A percentile compares a stretch with the other conserved stretches of the same genome.
phyloP scores from a whole-genome alignment of 1,140 invertebrate genomes.

The Leptopilina clavipes region DNA sequence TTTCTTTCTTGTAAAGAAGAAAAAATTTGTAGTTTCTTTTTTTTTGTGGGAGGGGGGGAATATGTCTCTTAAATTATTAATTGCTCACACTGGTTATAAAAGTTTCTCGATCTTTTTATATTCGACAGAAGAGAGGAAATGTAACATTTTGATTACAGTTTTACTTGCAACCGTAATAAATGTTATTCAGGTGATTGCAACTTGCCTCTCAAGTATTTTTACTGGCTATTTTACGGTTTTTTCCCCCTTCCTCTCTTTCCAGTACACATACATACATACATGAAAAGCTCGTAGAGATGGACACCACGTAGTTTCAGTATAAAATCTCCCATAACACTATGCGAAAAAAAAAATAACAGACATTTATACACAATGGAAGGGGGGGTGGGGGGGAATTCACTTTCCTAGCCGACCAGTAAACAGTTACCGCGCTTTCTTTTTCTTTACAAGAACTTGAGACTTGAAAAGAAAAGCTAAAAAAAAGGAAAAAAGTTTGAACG shows the following conservation, averaged over 20 bases:
- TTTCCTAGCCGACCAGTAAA: slow-evolving; percentile 12
- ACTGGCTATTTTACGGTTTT: slow-evolving; percentile 18
- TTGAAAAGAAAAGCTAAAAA: slow-evolving; percentile 1
- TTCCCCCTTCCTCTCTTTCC: background rate
- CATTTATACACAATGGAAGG: background rate
- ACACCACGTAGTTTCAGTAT: background rate
- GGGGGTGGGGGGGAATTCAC: background rate
- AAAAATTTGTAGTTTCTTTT: no score
- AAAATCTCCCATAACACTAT: slow-evolving; percentile 29
- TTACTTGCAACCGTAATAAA: background rate
- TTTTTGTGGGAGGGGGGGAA: no score
- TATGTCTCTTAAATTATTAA: no score
- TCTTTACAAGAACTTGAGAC: background rate
- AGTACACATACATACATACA: background rate
- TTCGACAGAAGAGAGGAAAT: background rate
- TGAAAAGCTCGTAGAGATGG: background rate
- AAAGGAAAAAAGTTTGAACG: slow-evolving; percentile 11
- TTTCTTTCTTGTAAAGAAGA: no score
- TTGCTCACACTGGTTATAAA: no score
- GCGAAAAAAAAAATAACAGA: background rate
- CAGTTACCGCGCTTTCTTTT: slow-evolving; percentile 16
- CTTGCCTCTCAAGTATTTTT: slow-evolving; percentile 22
- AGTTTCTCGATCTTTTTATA: no score
- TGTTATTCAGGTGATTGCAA: slow-evolving; percentile 1
- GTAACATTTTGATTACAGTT: slow-evolving; percentile 11